Conservation (phyloP, 2,888 invertebrate genomes). For the Dexiosoma caninum region DNA sequence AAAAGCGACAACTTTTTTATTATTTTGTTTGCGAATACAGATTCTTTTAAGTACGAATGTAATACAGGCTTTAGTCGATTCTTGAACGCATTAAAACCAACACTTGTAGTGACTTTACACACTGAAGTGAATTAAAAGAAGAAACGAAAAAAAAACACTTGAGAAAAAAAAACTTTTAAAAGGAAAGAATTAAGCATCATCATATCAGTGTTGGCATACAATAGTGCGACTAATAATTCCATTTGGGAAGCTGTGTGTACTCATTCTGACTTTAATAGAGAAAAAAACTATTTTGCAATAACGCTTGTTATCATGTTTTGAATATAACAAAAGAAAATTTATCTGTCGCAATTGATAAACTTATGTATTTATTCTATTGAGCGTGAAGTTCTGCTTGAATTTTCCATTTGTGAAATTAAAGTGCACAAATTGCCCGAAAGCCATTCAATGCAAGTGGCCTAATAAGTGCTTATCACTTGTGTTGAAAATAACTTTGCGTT, state of each 20-base stretch:
- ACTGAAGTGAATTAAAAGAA: background rate
- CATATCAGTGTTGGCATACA: background rate
- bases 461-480: conserved; percentile 26
- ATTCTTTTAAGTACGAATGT: conserved; percentile 40
- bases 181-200: conserved; percentile 1
- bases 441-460: conserved; percentile 27
- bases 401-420: conserved; percentile 27
- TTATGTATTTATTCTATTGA: background rate
- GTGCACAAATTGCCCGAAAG: conserved; percentile 12
- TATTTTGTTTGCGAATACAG: too few relatives aligned
- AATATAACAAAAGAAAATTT: conserved; percentile 23
- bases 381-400: background rate
- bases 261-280: background rate
- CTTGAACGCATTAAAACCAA: conserved; percentile 60
- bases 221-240: background rate
- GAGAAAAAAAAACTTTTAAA: background rate
- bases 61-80: conserved; percentile 55
- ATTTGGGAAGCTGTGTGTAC: conserved; percentile 1
- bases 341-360: background rate
- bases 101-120: conserved; percentile 51
- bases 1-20: conserved; percentile 44
- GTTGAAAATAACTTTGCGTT: conserved; percentile 31
- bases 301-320: conserved; percentile 9
- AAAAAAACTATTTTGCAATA: background rate
- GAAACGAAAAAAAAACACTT: conserved; percentile 13